Conservation (phyloP, 2,888 invertebrate species). For the Cyclophora punctaria region DNA sequence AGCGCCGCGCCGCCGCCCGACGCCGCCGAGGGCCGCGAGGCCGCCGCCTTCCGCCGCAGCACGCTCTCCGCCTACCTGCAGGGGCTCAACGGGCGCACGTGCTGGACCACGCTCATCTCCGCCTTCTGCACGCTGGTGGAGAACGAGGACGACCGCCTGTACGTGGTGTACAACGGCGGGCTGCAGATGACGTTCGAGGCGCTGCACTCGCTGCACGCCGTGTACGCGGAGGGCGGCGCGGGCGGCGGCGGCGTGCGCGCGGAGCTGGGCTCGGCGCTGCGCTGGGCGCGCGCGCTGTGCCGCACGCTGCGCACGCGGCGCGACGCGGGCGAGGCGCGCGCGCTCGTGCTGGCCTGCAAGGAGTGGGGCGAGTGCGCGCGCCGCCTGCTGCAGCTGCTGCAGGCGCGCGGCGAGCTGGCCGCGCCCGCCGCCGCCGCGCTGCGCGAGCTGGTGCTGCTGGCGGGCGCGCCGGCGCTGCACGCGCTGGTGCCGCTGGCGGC, state of each 20-base stretch:
- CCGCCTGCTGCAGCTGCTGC: conserved; percentile 88
- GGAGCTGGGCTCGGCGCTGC: conserved; percentile 88
- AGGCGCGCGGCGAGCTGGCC: conserved; percentile 63
- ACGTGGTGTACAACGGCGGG: conserved; percentile 93
- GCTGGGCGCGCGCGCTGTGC: conserved; percentile 82
- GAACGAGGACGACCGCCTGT: conserved; percentile 90
- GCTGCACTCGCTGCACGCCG: conserved; percentile 80
- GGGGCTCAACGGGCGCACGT: conserved; percentile 90
- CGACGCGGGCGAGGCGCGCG: conserved; percentile 79
- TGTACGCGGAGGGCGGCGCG: conserved; percentile 79
- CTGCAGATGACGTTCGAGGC: conserved; percentile 87
- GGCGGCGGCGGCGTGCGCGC: conserved; percentile 74
- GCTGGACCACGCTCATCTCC: conserved; percentile 95
- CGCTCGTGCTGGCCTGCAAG: conserved; percentile 81
- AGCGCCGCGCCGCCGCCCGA: conserved; percentile 39
- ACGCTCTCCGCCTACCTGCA: conserved; percentile 92
- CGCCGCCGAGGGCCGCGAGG: conserved; percentile 80
- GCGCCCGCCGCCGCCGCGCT: conserved; percentile 65
- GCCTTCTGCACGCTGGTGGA: conserved; percentile 92
- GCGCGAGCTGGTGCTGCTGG: conserved; percentile 85
- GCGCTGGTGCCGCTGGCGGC: conserved; percentile 90
- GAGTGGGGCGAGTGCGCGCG: conserved; percentile 93
- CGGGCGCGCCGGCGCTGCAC: conserved; percentile 86
- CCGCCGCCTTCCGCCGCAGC: conserved; percentile 87
- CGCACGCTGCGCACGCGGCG: conserved; percentile 81